Evolutionary conservation across 2,888 invertebrate genomes (phyloP), one percentile per base, ranked within the genome.

Genomic region (Diachrysia chrysitis): DNA sequence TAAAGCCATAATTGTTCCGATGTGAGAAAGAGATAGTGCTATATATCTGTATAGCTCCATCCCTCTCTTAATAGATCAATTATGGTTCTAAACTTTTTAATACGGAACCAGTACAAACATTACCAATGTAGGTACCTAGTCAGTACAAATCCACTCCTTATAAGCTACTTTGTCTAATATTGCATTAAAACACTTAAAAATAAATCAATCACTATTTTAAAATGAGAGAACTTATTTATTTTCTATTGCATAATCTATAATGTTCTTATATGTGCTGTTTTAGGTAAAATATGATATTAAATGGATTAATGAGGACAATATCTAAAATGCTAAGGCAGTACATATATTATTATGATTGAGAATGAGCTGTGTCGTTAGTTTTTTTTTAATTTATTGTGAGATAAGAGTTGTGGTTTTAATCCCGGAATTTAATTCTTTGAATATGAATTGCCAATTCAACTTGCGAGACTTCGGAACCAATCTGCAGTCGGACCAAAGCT

Each of bases 121-220:
- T 54, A 63, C 32, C 54, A 42, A 67, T 59, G 55, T 64, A 64
- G 5, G 37, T 37, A 37, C n/a, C n/a, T 62, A 66, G 17, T 25
- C 48, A 58, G 51, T 69, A 76, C 23, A 76, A 71, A 77, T n/a
- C 42, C 66, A 60, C 51, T 51, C n/a, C 37, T 62, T 73, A 78
- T 14, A 1, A 12, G 53, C 51, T 56, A 77, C 19, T 37, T 66
- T 58, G 16, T 21, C 17, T 71, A 58, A 46, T 55, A 72, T 77
- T 74, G 61, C 73, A 61, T 61, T 66, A 54, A 16, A 53, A 25
- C 35, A 59, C 32, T 61, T 65, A 59, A 2, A 10, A 17, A 9
- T 55, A 17, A 17, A 6, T 61, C 53, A 51, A 57, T 53, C 10
- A 73, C 14, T 42, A 63, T 16, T 16, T 16, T 23, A 48, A 17